These are phyloP conservation scores for Aelia acuminata DNA, from an alignment of 2,888 invertebrate genomes.

Conservation along the genomic window DNA sequence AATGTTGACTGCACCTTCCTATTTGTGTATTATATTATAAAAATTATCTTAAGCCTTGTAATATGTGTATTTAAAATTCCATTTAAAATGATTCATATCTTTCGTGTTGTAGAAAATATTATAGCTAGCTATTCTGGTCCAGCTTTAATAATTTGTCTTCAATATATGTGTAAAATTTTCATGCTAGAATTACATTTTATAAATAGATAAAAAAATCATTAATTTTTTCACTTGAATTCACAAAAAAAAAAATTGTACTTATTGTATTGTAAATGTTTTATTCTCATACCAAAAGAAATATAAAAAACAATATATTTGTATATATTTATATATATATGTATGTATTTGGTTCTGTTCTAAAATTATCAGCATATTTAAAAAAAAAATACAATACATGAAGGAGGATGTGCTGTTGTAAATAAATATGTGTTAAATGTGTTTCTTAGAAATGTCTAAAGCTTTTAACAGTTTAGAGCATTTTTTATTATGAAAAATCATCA, in stretches of 20 bases:
- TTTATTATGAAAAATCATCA: slow-evolving; percentile 11
- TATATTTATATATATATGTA: slow-evolving; percentile 43
- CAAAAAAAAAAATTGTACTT: slow-evolving; percentile 54
- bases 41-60: slow-evolving; percentile 55
- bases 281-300: slow-evolving; percentile 41
- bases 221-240: slow-evolving; percentile 49
- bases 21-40: slow-evolving; percentile 61
- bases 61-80: slow-evolving; percentile 58
- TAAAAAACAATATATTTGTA: slow-evolving; percentile 12
- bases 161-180: slow-evolving; percentile 53
- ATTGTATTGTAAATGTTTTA: slow-evolving; percentile 55
- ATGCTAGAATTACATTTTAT: slow-evolving; percentile 53
- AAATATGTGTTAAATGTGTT: slow-evolving; percentile 51
- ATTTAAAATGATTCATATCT: slow-evolving; percentile 59
- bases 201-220: slow-evolving; percentile 52
- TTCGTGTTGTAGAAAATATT: slow-evolving; percentile 52
- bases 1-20: slow-evolving; percentile 64
- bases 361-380: slow-evolving; percentile 55
- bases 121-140: slow-evolving; percentile 51
- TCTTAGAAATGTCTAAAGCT: slow-evolving; percentile 57
- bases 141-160: slow-evolving; percentile 52
- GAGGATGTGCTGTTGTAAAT: slow-evolving; percentile 55
- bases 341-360: slow-evolving; percentile 49
- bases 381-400: slow-evolving; percentile 36
- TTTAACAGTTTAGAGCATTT: slow-evolving; percentile 58